Conservation (phyloP, 2,797 vertebrate species). For the Darevskia nairensis region DNA sequence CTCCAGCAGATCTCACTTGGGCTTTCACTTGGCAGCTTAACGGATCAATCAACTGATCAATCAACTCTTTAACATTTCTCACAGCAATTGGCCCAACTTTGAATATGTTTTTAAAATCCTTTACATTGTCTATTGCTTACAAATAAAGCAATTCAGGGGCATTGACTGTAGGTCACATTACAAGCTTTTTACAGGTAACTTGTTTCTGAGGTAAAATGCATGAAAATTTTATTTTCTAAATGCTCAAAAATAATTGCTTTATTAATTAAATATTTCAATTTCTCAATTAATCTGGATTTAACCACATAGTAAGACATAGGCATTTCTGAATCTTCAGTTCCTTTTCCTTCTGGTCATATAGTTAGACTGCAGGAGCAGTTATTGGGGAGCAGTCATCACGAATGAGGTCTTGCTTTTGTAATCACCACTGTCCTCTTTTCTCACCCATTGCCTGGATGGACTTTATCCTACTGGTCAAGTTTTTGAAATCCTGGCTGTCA, state of each 20-base stretch:
- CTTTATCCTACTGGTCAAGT: background rate
- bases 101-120: background rate
- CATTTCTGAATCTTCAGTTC: background rate
- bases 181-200: background rate
- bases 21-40: background rate
- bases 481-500: background rate
- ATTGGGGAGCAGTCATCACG: background rate
- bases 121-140: slow-evolving; percentile 7
- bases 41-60: no score
- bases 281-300: background rate
- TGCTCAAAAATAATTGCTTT: background rate
- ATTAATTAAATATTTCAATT: no score
- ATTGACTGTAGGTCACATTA: slow-evolving; percentile 9
- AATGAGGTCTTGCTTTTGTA: background rate
- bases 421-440: background rate
- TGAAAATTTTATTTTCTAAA: slow-evolving; percentile 33
- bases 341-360: background rate
- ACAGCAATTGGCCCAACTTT: background rate
- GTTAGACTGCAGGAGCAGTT: slow-evolving; percentile 18
- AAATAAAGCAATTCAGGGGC: background rate
- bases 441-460: background rate
- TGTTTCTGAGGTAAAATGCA: background rate
- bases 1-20: background rate
- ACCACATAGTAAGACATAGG: background rate
- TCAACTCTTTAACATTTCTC: background rate